These are phyloP conservation scores for Zoanthus gigantus DNA, from an alignment of 92 coral and sea anemone species.

Conservation along the genomic window DNA sequence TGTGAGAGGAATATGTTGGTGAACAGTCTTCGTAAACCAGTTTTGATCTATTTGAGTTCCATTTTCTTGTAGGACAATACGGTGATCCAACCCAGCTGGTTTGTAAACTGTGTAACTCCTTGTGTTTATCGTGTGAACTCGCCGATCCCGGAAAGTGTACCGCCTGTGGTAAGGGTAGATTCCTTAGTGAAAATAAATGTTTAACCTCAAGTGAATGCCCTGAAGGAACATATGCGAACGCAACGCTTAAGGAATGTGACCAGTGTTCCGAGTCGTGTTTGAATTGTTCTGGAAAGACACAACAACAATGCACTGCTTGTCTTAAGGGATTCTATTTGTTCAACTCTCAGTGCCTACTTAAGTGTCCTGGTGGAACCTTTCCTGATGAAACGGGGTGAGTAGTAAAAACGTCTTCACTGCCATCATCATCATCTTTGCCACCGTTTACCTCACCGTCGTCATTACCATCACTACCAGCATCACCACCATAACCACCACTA, in stretches of 20 bases:
- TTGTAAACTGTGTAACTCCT: constrained; percentile 73
- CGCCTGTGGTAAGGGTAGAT: constrained; percentile 67
- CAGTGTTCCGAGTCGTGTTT: constrained; percentile 76
- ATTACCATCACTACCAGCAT: background rate
- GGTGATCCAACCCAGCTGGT: constrained; percentile 73
- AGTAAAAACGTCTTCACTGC: background rate
- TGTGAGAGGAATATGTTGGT: too few species aligned
- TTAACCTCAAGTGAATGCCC: constrained; percentile 70
- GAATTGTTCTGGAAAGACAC: constrained; percentile 66
- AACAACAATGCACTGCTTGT: constrained; percentile 75
- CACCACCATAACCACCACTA: too few species aligned
- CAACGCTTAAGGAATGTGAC: constrained; percentile 59
- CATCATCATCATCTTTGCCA: background rate
- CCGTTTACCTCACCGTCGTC: background rate
- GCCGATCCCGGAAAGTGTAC: constrained; percentile 78
- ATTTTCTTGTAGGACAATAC: constrained; percentile 62
- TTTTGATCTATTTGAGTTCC: background rate
- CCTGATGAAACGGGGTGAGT: constrained; percentile 51
- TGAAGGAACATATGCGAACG: constrained; percentile 69
- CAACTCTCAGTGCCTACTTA: constrained; percentile 69
- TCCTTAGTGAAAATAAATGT: constrained; percentile 70
- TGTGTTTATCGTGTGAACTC: constrained; percentile 76
- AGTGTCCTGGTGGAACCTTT: constrained; percentile 83
- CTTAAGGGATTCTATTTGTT: constrained; percentile 65
- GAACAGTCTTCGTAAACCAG: background rate